Percentiles rank a stretch among this genome's conserved stretches.
phyloP scores from a whole-genome alignment of 2,888 invertebrate species.

The Sesia apiformis region DNA sequence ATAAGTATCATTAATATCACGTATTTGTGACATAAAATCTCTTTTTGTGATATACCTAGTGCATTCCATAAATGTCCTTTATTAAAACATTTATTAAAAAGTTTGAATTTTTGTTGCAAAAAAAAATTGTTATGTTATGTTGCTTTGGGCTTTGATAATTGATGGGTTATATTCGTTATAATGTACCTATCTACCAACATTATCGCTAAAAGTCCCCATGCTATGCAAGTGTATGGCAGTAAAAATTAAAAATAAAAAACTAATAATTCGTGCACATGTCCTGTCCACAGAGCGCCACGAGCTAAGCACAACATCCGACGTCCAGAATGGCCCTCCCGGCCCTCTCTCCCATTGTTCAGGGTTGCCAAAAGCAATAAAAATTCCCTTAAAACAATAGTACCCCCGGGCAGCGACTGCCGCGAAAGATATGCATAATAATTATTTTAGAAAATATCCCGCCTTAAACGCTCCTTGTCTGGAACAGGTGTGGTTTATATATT shows the following conservation, averaged over 20 bases:
- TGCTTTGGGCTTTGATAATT: too few relatives aligned
- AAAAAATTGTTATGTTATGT: too few relatives aligned
- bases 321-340: slow-evolving; percentile 50
- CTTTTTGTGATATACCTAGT: too few relatives aligned
- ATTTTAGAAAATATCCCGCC: slow-evolving; percentile 61
- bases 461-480: slow-evolving; percentile 56
- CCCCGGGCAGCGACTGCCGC: slow-evolving; percentile 59
- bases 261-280: not conserved
- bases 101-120: too few relatives aligned
- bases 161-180: too few relatives aligned
- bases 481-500: slow-evolving; percentile 47
- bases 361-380: slow-evolving; percentile 69
- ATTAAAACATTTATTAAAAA: too few relatives aligned
- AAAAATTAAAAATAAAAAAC: not conserved
- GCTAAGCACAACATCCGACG: slow-evolving; percentile 38
- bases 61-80: too few relatives aligned
- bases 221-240: not conserved
- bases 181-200: too few relatives aligned
- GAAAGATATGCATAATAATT: slow-evolving; percentile 67
- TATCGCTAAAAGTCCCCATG: not conserved
- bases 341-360: slow-evolving; percentile 60
- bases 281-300: slow-evolving; percentile 22
- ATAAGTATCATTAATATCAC: too few relatives aligned
- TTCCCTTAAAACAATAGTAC: slow-evolving; percentile 68
- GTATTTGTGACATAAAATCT: too few relatives aligned